Evolutionary conservation across 1,140 invertebrate genomes (phyloP).

Genomic region (Condylostylus longicornis): DNA sequence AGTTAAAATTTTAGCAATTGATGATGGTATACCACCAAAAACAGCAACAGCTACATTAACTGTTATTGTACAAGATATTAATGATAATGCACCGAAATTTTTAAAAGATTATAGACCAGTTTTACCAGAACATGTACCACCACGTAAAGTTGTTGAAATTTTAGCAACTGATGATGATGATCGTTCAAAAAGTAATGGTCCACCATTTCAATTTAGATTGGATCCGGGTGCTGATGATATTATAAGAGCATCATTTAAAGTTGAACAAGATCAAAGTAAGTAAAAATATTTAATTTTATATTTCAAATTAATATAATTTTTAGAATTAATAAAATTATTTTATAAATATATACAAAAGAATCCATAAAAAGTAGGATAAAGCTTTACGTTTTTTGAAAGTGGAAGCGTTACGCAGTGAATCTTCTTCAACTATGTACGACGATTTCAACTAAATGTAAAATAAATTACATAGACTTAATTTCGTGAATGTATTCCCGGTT

Average conservation of each 20-base stretch:
- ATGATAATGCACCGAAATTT: conserved; percentile 87
- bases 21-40: conserved; percentile 84
- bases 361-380: too few species aligned
- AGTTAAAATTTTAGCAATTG: conserved; percentile 88
- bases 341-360: too few species aligned
- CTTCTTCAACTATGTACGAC: too few species aligned
- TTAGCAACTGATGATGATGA: conserved; percentile 91
- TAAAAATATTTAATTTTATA: too few species aligned
- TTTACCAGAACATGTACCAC: conserved; percentile 74
- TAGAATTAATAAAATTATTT: too few species aligned
- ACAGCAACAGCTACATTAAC: conserved; percentile 91
- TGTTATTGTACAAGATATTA: conserved; percentile 90
- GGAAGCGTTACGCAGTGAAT: too few species aligned
- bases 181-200: conserved; percentile 83
- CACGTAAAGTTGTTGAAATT: conserved; percentile 82
- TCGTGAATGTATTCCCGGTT: too few species aligned
- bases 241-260: conserved; percentile 83
- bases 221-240: conserved; percentile 84
- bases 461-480: too few species aligned
- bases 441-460: too few species aligned
- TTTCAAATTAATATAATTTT: too few species aligned
- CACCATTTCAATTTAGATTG: conserved; percentile 84
- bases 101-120: conserved; percentile 85
- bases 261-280: conserved; percentile 84
- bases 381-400: too few species aligned